Evolutionary conservation across 2,888 invertebrate species (phyloP), one percentile per base, ranked within the genome.

Genomic region (Drosophila phalerata): DNA sequence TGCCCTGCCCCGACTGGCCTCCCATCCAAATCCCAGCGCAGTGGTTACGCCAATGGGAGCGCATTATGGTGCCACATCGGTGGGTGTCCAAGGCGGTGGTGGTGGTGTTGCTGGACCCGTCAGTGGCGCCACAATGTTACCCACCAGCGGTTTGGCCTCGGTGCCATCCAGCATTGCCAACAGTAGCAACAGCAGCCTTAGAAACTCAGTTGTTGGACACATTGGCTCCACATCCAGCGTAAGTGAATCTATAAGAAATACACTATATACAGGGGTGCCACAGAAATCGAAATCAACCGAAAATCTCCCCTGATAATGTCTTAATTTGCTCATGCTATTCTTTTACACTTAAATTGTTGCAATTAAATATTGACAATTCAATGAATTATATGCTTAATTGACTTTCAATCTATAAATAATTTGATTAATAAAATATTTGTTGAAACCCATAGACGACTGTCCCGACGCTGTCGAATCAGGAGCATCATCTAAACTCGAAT

Each of bases 1-100:
- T 60, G 94, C 94, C 55, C 90, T 94, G 87, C 94, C 94, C 45
- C 93, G 94, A 51, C 85, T 93, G 77, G 90, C 92, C 76, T 93
- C 93, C 67, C 93, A 93, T 90, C 92, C 93, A 66, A 91, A 90
- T 80, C 88, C 77, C 66, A 85, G 77, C 73, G 64, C 68, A 40
- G 75, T 66, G 9, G 74, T 73, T 3, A 67, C 71, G 15, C 56
- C 83, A 6, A 63, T 73, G 48, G 69, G 70, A 3, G 63, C 69
- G 66, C 77, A 78, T 60, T 79, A 70, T 52, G 64, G 58, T 19
- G 64, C 51, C 22, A 57, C 52, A 0, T 34, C 64, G n/a, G 75
- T 55, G 11, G 64, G 69, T 60, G 66, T 73, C 60, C 76, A 84
- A 74, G 65, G 82, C 85, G 70, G 82, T 85, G 70, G 77, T 15